phyloP scores from a whole-genome alignment of 2,113 vertebrate genomes.

The Pomatorhinus ruficollis region DNA sequence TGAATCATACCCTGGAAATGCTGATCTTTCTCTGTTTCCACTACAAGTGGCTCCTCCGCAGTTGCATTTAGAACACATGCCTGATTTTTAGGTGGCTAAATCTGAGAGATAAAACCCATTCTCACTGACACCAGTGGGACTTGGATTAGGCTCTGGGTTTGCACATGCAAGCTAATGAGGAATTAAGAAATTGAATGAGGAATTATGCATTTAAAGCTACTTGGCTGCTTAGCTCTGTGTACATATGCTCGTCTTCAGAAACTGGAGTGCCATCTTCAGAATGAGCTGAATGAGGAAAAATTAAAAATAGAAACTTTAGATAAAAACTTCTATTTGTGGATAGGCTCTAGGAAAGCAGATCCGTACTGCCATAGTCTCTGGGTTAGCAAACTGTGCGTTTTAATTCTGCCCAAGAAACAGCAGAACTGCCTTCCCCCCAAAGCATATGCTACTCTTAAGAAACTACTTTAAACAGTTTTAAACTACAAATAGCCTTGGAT shows the following conservation, averaged over 20 bases:
- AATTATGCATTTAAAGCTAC: background rate
- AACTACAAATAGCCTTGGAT: background rate
- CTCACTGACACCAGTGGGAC: background rate
- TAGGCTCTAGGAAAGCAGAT: background rate
- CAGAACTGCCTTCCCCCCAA: background rate
- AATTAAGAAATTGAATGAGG: constrained; percentile 23
- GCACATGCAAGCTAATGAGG: background rate
- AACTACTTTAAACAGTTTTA: background rate
- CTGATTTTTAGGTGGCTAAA: constrained; percentile 27
- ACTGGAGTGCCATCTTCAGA: background rate
- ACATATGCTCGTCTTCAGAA: background rate
- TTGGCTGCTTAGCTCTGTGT: background rate
- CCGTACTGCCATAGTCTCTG: accelerated
- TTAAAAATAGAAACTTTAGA: background rate
- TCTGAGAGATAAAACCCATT: constrained; percentile 4
- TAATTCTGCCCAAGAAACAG: background rate
- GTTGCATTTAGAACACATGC: background rate
- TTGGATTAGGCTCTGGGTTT: background rate
- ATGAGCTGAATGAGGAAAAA: background rate
- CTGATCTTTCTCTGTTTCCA: background rate
- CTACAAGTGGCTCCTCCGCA: background rate
- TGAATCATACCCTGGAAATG: constrained; percentile 1
- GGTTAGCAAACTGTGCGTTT: background rate
- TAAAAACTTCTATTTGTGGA: background rate
- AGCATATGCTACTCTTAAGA: background rate